These are phyloP conservation scores for Acleris emargana DNA, from an alignment of 2,888 invertebrate species.

Conservation along the genomic window DNA sequence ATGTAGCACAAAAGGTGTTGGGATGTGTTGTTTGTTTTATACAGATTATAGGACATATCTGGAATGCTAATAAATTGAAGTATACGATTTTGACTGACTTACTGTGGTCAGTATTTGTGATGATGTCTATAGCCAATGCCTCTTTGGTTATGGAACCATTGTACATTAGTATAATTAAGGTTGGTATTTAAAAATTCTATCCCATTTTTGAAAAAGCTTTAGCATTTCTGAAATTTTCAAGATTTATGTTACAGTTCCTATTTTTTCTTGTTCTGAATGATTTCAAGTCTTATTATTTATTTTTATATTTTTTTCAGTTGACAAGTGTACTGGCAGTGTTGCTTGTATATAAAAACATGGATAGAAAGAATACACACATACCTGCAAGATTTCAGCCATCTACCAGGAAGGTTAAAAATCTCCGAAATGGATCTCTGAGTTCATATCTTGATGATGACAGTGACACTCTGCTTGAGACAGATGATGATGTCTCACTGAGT, in stretches of 20 bases:
- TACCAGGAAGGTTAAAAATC: conserved; percentile 62
- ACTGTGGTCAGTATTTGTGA: conserved; percentile 69
- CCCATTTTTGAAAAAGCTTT: not conserved
- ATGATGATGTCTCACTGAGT: conserved; percentile 75
- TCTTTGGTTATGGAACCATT: conserved; percentile 54
- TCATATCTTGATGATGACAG: conserved; percentile 55
- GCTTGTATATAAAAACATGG: conserved; percentile 62
- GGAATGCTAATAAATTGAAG: conserved; percentile 65
- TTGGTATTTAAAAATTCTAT: conserved; percentile 46
- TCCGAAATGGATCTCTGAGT: conserved; percentile 52
- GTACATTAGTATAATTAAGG: conserved; percentile 65
- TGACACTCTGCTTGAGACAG: conserved; percentile 66
- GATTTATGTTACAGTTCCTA: too few species aligned
- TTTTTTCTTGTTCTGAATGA: not conserved
- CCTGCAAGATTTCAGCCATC: conserved; percentile 47
- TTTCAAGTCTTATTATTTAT: too few species aligned
- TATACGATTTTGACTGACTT: conserved; percentile 67
- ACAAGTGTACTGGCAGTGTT: conserved; percentile 60
- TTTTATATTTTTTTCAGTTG: conserved; percentile 51
- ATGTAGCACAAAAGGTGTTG: conserved; percentile 62
- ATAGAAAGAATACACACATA: conserved; percentile 45
- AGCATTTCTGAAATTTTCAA: not conserved
- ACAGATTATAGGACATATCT: conserved; percentile 71
- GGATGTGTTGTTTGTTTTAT: conserved; percentile 69
- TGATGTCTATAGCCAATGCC: conserved; percentile 56